phyloP scores from a whole-genome alignment of 2,797 vertebrate species.

The Pogoniulus pusillus region DNA sequence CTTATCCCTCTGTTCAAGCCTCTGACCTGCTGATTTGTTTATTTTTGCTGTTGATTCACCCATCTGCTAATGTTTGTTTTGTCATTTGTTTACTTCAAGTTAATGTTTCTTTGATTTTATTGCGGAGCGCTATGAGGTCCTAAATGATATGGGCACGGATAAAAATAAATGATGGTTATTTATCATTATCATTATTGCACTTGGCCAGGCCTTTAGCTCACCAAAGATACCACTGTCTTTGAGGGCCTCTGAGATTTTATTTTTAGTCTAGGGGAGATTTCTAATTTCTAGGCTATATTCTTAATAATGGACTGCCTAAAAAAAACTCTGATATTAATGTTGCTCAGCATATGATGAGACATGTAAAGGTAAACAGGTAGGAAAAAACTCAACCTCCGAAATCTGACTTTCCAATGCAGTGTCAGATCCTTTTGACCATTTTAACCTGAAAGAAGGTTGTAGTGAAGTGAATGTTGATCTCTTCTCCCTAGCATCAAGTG shows the following conservation, averaged over 20 bases:
- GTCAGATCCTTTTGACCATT: not conserved
- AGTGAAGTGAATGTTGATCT: no score
- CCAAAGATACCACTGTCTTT: slow-evolving; percentile 1
- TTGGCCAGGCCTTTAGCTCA: slow-evolving; percentile 47
- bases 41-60: slow-evolving; percentile 64
- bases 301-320: not conserved
- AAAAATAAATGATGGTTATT: slow-evolving; percentile 68
- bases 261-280: slow-evolving; percentile 25
- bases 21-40: slow-evolving; percentile 67
- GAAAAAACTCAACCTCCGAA: not conserved
- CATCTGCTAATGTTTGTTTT: slow-evolving; percentile 70
- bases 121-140: slow-evolving; percentile 66
- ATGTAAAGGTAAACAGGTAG: not conserved
- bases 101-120: slow-evolving; percentile 74
- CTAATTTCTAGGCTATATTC: not conserved
- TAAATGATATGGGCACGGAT: slow-evolving; percentile 53
- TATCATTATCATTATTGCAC: slow-evolving; percentile 57
- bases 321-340: slow-evolving; percentile 3
- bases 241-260: not conserved
- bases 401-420: not conserved
- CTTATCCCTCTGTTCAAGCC: not conserved
- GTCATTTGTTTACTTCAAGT: slow-evolving; percentile 72
- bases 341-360: not conserved
- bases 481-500: no score
- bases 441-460: no score